These are phyloP conservation scores for Resseliella maxima DNA, from an alignment of 2,888 invertebrate genomes.

Conservation along the genomic window DNA sequence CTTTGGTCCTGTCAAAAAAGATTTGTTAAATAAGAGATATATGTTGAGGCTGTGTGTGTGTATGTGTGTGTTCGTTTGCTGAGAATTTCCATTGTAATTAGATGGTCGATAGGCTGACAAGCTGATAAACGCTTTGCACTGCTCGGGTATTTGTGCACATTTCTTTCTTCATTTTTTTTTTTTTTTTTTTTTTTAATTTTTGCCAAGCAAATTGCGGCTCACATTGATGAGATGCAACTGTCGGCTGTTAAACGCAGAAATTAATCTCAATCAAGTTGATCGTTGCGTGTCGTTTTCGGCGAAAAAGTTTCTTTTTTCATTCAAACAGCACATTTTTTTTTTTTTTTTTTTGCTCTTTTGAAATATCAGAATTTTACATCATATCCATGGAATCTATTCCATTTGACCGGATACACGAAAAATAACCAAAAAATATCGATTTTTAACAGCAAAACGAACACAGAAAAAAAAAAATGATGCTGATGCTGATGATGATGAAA, in stretches of 20 bases:
- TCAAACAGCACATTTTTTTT: neutral
- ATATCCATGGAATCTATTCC: neutral
- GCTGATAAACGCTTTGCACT: constrained; percentile 40
- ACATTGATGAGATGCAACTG: neutral
- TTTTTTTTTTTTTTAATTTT: too few species aligned
- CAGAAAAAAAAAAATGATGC: too few species aligned
- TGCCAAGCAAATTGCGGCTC: neutral
- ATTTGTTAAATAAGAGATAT: constrained; percentile 21
- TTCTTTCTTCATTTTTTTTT: neutral
- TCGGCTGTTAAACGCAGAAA: constrained; percentile 16
- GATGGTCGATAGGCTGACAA: constrained; percentile 40
- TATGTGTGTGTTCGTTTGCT: neutral
- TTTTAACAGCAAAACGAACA: neutral
- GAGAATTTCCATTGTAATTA: neutral
- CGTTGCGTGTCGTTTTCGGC: neutral
- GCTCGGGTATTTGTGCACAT: neutral
- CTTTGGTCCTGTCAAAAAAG: constrained; percentile 51
- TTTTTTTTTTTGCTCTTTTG: neutral
- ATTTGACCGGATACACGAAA: neutral
- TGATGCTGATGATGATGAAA: too few species aligned
- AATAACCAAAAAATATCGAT: too few species aligned
- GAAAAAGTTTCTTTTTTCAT: neutral
- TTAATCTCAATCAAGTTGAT: constrained; percentile 14
- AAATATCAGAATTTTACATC: neutral
- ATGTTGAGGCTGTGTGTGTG: neutral